A percentile compares a stretch with the other conserved stretches of the same genome.
Conservation (phyloP, 1,140 invertebrate species). For the Drosophila ficusphila region DNA sequence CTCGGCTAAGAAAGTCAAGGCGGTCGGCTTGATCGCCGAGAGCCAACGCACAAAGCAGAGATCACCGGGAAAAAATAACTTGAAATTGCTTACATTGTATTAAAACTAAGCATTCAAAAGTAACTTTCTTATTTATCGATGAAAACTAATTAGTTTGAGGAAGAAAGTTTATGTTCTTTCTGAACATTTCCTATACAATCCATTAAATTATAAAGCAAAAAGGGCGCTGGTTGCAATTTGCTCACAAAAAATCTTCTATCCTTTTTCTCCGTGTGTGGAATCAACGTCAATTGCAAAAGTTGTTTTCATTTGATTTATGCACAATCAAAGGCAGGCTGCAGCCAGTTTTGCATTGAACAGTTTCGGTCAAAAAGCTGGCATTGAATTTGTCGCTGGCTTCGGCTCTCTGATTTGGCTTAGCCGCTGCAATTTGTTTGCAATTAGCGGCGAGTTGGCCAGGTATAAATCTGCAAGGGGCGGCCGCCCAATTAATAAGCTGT, state of each 20-base stretch:
- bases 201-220: too few species aligned
- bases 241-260: too few species aligned
- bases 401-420: conserved; percentile 29
- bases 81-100: background rate
- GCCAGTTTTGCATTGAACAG: conserved; percentile 56
- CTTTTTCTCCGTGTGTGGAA: conserved; percentile 10
- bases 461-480: conserved; percentile 67
- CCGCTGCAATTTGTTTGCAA: conserved; percentile 63
- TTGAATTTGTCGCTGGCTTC: conserved; percentile 48
- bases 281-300: conserved; percentile 57
- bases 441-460: conserved; percentile 45
- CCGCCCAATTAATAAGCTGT: conserved; percentile 64
- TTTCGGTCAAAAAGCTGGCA: conserved; percentile 58
- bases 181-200: too few species aligned
- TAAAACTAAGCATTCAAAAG: too few species aligned
- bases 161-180: too few species aligned
- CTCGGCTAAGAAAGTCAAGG: conserved; percentile 67
- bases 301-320: conserved; percentile 65
- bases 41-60: conserved; percentile 24
- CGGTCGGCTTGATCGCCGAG: conserved; percentile 42
- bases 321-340: conserved; percentile 47
- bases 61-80: conserved; percentile 13
- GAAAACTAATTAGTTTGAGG: too few species aligned
- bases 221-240: too few species aligned
- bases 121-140: too few species aligned